Conservation (phyloP, 2,797 vertebrate species). For the Argentina silus region DNA sequence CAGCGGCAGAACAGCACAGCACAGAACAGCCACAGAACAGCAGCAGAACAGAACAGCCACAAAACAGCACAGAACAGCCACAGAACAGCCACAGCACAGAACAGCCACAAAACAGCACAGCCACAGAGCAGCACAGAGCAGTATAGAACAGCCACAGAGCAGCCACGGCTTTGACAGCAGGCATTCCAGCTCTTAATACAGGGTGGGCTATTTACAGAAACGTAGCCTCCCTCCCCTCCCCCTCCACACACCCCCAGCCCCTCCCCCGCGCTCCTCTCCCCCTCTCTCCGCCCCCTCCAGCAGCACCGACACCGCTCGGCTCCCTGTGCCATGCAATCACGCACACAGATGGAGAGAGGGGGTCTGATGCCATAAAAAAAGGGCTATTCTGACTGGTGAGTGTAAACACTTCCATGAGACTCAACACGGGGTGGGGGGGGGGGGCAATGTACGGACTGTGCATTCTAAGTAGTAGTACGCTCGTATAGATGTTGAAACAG, state of each 20-base stretch:
- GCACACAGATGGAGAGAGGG: slow-evolving; percentile 63
- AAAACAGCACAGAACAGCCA: no score
- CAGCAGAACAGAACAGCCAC: no score
- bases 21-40: no score
- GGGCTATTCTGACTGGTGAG: slow-evolving; percentile 27
- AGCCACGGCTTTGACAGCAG: not conserved
- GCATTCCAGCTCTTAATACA: slow-evolving; percentile 61
- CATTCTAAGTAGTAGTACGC: not conserved
- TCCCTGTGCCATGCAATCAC: slow-evolving; percentile 52
- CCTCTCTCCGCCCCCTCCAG: slow-evolving; percentile 49
- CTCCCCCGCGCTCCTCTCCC: not conserved
- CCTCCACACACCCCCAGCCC: not conserved
- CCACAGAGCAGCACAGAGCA: not conserved
- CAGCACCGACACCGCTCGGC: slow-evolving; percentile 50
- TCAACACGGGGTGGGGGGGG: not conserved
- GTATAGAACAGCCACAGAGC: slow-evolving; percentile 27
- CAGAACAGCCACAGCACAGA: not conserved
- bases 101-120: no score
- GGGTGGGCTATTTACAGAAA: slow-evolving; percentile 71
- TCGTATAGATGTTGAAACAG: not conserved
- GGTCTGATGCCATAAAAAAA: slow-evolving; percentile 37
- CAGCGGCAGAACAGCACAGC: no score
- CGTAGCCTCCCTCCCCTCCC: not conserved
- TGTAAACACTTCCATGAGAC: slow-evolving; percentile 30
- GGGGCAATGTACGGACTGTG: not conserved